These are phyloP conservation scores for Parauchenoglanis punctatus DNA, from an alignment of 2,797 vertebrate genomes.

Conservation along the genomic window DNA sequence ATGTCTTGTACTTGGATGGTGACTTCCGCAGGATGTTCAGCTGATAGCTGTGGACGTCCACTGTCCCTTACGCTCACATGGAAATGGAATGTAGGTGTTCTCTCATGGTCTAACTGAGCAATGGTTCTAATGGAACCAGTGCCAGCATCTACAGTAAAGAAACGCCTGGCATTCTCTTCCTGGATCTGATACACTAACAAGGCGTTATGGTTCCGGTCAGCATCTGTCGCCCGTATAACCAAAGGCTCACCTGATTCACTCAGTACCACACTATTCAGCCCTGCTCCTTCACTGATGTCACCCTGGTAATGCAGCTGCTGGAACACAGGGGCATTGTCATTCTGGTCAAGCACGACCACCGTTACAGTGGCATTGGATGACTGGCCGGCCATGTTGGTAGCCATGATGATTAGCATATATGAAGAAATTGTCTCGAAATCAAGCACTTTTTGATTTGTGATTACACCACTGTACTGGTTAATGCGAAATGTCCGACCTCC, in stretches of 20 bases:
- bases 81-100: constrained; percentile 85
- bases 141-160: constrained; percentile 92
- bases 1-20: constrained; percentile 90
- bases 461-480: constrained; percentile 94
- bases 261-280: constrained; percentile 88
- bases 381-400: constrained; percentile 97
- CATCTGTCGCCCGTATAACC: constrained; percentile 89
- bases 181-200: constrained; percentile 94
- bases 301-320: constrained; percentile 86
- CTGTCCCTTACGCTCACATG: constrained; percentile 94
- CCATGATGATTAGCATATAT: constrained; percentile 84
- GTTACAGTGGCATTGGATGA: constrained; percentile 86
- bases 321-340: constrained; percentile 92
- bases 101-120: constrained; percentile 91
- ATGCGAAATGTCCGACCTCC: constrained; percentile 81
- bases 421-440: constrained; percentile 85
- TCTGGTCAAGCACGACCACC: constrained; percentile 90
- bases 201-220: constrained; percentile 92
- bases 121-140: constrained; percentile 95
- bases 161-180: constrained; percentile 91
- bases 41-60: constrained; percentile 89
- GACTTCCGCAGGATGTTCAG: constrained; percentile 90
- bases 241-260: constrained; percentile 82
- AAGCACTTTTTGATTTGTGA: constrained; percentile 84
- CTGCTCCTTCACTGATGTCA: constrained; percentile 90